Base-by-base conservation (phyloP, 2,113 vertebrate genomes). In the Meriones unguiculatus region DNA sequence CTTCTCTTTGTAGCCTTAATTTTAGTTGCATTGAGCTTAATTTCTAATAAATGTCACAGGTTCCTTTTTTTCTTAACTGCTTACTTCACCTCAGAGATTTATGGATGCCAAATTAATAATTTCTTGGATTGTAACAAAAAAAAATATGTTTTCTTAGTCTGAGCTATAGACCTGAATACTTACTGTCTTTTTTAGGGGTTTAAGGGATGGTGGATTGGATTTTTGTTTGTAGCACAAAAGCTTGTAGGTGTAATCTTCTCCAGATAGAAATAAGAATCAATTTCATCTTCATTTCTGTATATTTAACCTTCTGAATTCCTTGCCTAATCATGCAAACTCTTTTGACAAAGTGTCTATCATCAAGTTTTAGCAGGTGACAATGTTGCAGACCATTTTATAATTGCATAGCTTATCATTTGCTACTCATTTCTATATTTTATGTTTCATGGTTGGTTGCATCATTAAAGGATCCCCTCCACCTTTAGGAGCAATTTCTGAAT, bases 281-380 rank as follows among this genome's bases (percentile, higher is more conserved):
- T 87, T 95, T 89, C 38, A 86, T 72, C 70, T 93, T 95, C n/a
- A 35, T 77, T 28, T 89, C 46, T 87, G n/a, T 3, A 62, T 12
- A 50, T 89, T 93, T 94, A 86, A 89, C 76, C 89, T 87, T 75
- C 50, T 14, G 50, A 67, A 13, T 9, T 89, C 17, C 7, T 93
- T 94, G 50, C 50, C 70, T 77, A 93, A 89, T 82, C 35, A 67
- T 87, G 72, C 5, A 93, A 82, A 30, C 35, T 91, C 6, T 6
- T 35, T 64, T 91, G 57, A 73, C 50, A 77, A 92, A 87, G 62
- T 64, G 57, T 54, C 10, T 89, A 54, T 52, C 93, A 64, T 46
- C 65, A 80, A 87, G 18, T 77, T 82, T 70, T 81, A 75, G 35
- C 46, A 62, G 2, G 24, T 89, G 22, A 91, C 46, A 87, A 35